These are phyloP conservation scores for Caradrina clavipalpis DNA, from an alignment of 2,888 invertebrate species.

Conservation along the genomic window DNA sequence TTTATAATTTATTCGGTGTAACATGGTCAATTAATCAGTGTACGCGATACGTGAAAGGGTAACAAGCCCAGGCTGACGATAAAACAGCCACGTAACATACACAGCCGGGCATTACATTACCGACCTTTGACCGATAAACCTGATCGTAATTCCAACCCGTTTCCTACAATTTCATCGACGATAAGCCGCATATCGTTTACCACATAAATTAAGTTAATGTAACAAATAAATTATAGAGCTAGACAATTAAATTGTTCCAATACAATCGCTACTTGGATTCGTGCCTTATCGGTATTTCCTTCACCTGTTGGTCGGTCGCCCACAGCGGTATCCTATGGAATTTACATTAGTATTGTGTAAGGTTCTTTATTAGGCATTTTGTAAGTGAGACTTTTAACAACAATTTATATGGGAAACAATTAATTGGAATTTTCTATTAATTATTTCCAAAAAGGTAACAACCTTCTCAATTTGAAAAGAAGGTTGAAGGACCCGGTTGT, in stretches of 20 bases:
- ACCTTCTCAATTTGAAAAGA: too few species aligned
- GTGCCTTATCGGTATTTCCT: conserved; percentile 51
- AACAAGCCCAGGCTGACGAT: neutral
- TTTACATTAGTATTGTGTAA: conserved; percentile 35
- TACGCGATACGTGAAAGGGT: conserved; percentile 29
- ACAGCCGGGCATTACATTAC: neutral
- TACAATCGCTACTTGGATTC: conserved; percentile 50
- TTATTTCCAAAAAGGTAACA: too few species aligned
- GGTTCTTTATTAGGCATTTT: neutral
- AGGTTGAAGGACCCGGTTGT: too few species aligned
- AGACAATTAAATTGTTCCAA: conserved; percentile 43
- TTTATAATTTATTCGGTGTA: neutral
- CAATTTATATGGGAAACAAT: neutral
- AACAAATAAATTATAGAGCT: conserved; percentile 46
- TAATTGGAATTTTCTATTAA: neutral
- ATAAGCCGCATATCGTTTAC: conserved; percentile 18
- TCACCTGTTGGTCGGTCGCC: conserved; percentile 53
- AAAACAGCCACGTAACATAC: conserved; percentile 10
- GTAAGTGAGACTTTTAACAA: neutral
- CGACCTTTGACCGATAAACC: conserved; percentile 39
- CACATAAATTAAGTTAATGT: conserved; percentile 39
- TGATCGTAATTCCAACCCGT: conserved; percentile 23
- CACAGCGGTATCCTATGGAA: conserved; percentile 31
- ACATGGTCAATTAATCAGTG: conserved; percentile 18
- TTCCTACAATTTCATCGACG: conserved; percentile 25